Evolutionary conservation across 2,888 invertebrate genomes (phyloP).

Genomic region (Molorchus minor): DNA sequence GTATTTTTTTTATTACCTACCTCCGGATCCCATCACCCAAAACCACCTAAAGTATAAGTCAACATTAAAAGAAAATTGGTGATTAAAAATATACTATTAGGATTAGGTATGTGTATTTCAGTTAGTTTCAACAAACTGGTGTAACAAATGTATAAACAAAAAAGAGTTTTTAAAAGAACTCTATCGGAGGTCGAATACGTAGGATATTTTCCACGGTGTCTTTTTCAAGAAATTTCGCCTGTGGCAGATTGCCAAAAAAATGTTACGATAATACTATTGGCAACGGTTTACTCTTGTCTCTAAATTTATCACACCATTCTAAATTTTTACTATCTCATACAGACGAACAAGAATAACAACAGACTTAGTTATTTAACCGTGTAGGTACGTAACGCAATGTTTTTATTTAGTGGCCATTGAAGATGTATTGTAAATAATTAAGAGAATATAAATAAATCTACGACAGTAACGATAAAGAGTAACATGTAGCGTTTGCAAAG

Average conservation of each 20-base stretch:
- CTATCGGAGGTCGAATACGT: conserved; percentile 27
- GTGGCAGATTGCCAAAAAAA: conserved; percentile 12
- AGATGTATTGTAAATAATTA: too few relatives aligned
- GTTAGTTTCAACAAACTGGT: too few relatives aligned
- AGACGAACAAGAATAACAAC: conserved; percentile 29
- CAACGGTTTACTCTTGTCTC: conserved; percentile 39
- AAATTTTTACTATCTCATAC: conserved; percentile 29
- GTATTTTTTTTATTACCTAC: too few relatives aligned
- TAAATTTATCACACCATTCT: conserved; percentile 39
- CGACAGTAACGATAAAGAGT: too few relatives aligned
- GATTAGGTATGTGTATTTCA: too few relatives aligned
- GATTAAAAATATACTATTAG: too few relatives aligned
- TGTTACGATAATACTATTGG: conserved; percentile 44
- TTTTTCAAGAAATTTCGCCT: conserved; percentile 6
- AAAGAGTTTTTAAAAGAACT: conserved; percentile 27
- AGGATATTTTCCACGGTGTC: conserved; percentile 16
- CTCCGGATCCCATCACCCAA: too few relatives aligned
- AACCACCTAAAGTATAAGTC: too few relatives aligned
- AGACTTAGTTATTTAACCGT: conserved; percentile 15
- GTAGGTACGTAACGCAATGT: neutral
- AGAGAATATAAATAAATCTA: too few relatives aligned
- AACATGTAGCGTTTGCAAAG: too few relatives aligned
- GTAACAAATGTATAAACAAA: conserved; percentile 17
- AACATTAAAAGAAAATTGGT: too few relatives aligned
- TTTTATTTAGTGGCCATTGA: too few relatives aligned